phyloP scores from a whole-genome alignment of 2,113 vertebrate species.

The Pluvianellus socialis region DNA sequence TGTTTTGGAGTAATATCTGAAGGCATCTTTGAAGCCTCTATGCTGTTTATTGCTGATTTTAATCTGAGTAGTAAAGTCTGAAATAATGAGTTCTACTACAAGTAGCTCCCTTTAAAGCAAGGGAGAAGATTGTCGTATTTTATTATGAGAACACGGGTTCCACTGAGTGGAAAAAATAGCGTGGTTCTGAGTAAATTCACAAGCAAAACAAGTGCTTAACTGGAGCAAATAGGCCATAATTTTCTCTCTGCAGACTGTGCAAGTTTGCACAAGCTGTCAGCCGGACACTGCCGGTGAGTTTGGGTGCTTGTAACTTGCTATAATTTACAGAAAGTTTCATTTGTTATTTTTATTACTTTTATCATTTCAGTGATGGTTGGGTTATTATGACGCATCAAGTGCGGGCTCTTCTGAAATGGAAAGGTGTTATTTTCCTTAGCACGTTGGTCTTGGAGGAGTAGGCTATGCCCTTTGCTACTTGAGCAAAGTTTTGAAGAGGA shows the following conservation, averaged over 20 bases:
- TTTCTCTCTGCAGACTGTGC: neutral
- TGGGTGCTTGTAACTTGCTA: neutral
- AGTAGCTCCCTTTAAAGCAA: neutral
- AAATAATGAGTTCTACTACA: neutral
- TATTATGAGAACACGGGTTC: neutral
- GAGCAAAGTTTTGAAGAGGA: neutral
- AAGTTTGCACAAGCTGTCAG: neutral
- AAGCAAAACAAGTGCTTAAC: neutral
- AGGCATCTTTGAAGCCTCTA: neutral
- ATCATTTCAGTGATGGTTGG: neutral
- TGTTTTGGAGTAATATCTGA: neutral
- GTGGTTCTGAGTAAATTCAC: neutral
- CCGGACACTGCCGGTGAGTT: neutral
- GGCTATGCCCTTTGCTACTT: neutral
- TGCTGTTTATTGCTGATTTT: neutral
- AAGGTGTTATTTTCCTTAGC: neutral
- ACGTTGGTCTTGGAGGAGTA: neutral
- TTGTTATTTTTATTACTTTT: neutral
- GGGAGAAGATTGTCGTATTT: neutral
- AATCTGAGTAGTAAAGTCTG: neutral
- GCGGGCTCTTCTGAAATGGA: neutral
- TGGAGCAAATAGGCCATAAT: neutral
- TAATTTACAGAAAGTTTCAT: neutral
- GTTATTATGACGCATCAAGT: neutral
- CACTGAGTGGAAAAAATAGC: neutral